Evolutionary conservation across 2,888 invertebrate species (phyloP), one percentile per base, ranked within the genome.

Genomic region (Amblyjoppa proteus): DNA sequence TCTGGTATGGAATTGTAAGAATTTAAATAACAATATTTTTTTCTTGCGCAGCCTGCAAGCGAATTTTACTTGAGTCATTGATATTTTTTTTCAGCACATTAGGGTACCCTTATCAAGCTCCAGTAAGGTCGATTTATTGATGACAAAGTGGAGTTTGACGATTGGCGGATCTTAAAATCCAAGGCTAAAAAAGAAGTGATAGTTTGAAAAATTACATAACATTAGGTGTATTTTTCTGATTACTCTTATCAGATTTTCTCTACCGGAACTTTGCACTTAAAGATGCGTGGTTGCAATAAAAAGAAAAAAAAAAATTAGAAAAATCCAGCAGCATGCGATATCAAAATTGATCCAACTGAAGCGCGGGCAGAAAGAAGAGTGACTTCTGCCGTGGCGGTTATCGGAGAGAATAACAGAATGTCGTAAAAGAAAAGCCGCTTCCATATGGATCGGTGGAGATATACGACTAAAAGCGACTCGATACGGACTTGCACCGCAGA

Each of bases 381-480:
- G 16, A 41, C 20, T 68, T 74, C 56, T 28, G 73, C n/a, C 20
- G 45, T 7, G 38, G 71, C 41, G n/a, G n/a, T 49, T 64, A 56
- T 51, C 16, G 45, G 41, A 58, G 20, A 74, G 20, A 34, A 73
- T 31, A 74, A 68, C 49, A 45, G 45, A 68, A 53, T 53, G 80
- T 85, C 85, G 69, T 85, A 85, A 85, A 85, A 83, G 85, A 53
- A 83, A 80, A 83, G 73, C 45, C 73, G 85, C 68, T 84, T 82
- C 81, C 82, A 69, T 70, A 82, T 69, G 80, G 80, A 82, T 80
- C 85, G 56, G 79, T 61, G 82, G 85, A 86, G 77, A 82, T 84
- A 77, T 87, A 87, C 86, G 87, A 83, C 86, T 85, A 76, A 86
- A 88, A 88, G 87, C 87, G 85, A 87, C 89, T 88, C 84, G 81